Evolutionary conservation across 2,888 invertebrate species (phyloP), one percentile per base, ranked within the genome.

Genomic region (Acleris sparsana): DNA sequence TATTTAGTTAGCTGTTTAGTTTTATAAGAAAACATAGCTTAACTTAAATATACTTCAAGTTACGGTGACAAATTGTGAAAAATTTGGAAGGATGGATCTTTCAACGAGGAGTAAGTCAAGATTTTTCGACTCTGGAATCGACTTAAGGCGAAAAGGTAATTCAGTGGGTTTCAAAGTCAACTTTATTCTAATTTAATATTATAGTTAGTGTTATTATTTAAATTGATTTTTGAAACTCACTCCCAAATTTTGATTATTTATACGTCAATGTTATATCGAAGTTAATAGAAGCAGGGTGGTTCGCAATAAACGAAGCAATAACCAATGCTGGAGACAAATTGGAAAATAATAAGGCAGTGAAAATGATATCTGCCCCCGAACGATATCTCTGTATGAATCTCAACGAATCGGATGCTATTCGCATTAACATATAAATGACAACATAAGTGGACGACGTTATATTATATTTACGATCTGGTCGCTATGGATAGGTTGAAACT

Each of bases 121-220:
- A 91, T 92, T 92, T 92, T 92, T 90, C 87, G 92, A 92, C 90
- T 92, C 92, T 81, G 92, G 92, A 77, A 92, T 92, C 88, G 88
- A 89, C 84, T 80, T 92, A 80, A 85, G 92, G 73, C 90, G 92
- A 82, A 92, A 92, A 92, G 92, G 92, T 92, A 92, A 78, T 80
- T 82, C 75, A 74, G 66, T 66, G 66, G 52, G 61, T 62, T 66
- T 66, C 66, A 66, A 66, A 62, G 52, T 56, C 61, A 66, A 51
- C 18, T 22, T 9, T 49, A 33, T 9, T 18, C 25, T n/a, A 39
- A 22, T 57, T 17, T 46, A 0, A 16, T 53, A 1, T 13, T n/a
- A 25, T n/a, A 1, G 9, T 52, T 3, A 46, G 25, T 39, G 5
- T 18, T 39, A 33, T 9, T 17, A 44, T 25, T 9, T 16, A 5